phyloP scores from a whole-genome alignment of 2,113 vertebrate species.

The Phaetusa simplex region DNA sequence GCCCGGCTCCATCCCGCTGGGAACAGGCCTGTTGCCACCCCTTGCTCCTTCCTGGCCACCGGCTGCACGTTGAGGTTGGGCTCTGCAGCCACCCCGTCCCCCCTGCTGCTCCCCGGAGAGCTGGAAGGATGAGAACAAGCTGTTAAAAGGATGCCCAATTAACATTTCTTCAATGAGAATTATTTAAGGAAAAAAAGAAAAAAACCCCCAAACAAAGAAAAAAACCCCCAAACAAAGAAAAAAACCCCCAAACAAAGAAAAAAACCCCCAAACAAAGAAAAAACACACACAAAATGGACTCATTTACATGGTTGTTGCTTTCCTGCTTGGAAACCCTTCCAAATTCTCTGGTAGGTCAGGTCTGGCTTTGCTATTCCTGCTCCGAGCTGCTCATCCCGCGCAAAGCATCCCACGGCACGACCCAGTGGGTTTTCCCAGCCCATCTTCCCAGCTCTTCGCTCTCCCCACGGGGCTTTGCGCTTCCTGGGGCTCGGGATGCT shows the following conservation, averaged over 20 bases:
- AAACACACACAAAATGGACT: not conserved
- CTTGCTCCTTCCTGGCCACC: not conserved
- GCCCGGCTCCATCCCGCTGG: fast-evolving
- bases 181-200: not conserved
- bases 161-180: not conserved
- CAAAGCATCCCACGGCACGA: not conserved
- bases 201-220: too few species aligned
- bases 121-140: not conserved
- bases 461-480: too few species aligned
- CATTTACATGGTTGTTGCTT: fast-evolving
- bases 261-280: too few species aligned
- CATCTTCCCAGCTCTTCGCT: too few species aligned
- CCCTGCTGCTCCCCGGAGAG: not conserved
- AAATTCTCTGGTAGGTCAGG: not conserved
- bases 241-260: too few species aligned
- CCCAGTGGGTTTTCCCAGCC: not conserved
- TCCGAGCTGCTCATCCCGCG: not conserved
- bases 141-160: constrained; percentile 17
- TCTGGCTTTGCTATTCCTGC: not conserved
- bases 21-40: not conserved
- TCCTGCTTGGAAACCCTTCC: not conserved
- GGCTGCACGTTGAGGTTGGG: not conserved
- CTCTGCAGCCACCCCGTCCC: not conserved
- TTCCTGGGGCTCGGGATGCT: fast-evolving
- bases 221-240: not conserved